phyloP scores from a whole-genome alignment of 1,140 invertebrate species.

The Trichonephila clavata region DNA sequence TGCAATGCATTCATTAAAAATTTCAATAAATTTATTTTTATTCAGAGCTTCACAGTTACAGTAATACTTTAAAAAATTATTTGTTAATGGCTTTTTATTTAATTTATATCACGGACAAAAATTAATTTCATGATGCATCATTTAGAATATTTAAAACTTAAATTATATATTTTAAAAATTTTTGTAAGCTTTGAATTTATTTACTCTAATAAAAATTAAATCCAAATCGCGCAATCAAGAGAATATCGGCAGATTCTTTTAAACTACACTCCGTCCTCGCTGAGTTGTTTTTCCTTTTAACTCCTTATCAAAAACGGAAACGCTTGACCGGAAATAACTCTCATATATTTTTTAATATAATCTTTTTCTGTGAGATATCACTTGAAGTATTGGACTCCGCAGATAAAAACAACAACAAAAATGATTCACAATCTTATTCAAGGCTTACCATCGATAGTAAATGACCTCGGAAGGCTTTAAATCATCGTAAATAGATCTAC shows the following conservation, averaged over 20 bases:
- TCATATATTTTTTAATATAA: neutral
- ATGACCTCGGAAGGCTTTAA: neutral
- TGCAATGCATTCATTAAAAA: too few species aligned
- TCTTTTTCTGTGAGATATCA: neutral
- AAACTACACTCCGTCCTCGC: neutral
- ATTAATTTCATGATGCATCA: too few species aligned
- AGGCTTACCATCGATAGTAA: neutral
- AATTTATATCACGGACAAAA: too few species aligned
- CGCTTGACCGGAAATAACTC: slow-evolving; percentile 48
- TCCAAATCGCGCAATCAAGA: too few species aligned
- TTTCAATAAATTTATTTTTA: too few species aligned
- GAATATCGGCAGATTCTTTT: neutral
- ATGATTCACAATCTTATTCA: neutral
- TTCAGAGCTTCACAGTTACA: too few species aligned
- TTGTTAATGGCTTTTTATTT: too few species aligned
- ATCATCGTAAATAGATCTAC: neutral
- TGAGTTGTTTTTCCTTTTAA: slow-evolving; percentile 32
- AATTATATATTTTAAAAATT: too few species aligned
- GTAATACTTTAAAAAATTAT: too few species aligned
- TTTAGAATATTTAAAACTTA: too few species aligned
- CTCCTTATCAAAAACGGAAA: slow-evolving; percentile 54
- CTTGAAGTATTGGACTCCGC: neutral
- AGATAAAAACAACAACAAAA: neutral
- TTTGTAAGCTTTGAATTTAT: too few species aligned
- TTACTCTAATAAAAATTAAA: too few species aligned